Base-by-base conservation (phyloP, 2,797 vertebrate species). In the Halcyon chelicuti region DNA sequence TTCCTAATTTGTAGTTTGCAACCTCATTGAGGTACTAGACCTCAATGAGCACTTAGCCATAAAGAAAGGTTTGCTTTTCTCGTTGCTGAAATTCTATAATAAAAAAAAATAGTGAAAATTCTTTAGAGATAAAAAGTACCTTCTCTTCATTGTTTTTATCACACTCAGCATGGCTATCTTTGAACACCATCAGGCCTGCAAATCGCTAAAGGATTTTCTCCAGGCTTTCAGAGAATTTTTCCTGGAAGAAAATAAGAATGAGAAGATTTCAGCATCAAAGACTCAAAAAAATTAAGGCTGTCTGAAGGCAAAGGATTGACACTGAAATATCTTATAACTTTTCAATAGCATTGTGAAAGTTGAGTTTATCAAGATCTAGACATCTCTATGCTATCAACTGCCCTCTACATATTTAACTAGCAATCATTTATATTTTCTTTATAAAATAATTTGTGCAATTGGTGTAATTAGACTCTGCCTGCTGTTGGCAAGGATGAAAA, bases 401-500 rank as follows among this genome's bases (percentile, higher is more conserved):
- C 28, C 61, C 73, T 57, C 35, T 86, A 54, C 51, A 33, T 37
- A 77, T 23, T 81, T 73, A 73, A 44, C n/a, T 33, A 92, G 9
- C 13, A 71, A 78, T 57, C 22, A 37, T 7, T 52, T 80, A 2
- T 74, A 78, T 88, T 87, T 96, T 93, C 35, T 80, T 86, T 63
- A 42, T 58, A 67, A 62, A 91, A 74, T 71, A 72, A 63, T 95
- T 86, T 51, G 40, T 74, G 33, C 28, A 82, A 37, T 78, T 77
- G 81, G 51, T 92, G 54, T 94, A 92, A 92, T 88, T 95, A 92
- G 83, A 94, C 84, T 73, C 68, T 94, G 66, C 77, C 88, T 97
- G 94, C 86, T 97, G 65, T 88, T 96, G 93, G 94, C 94, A 95
- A 93, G 78, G 82, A 96, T 95, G 87, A 97, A 97, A 96, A 96